Evolutionary conservation across 2,113 vertebrate species (phyloP).

Genomic region (Charadrius vociferus): DNA sequence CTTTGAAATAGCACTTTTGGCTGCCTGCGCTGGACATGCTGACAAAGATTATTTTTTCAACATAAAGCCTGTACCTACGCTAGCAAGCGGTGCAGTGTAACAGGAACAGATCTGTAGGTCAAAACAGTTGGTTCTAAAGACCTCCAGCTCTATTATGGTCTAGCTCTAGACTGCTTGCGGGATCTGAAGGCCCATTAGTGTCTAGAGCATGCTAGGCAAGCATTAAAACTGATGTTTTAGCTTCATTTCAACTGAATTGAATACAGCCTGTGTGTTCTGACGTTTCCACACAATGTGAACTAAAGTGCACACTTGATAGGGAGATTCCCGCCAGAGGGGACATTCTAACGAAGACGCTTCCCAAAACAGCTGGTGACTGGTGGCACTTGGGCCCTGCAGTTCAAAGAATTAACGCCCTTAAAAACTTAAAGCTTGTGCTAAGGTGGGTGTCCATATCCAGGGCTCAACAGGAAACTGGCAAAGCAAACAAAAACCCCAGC

Average conservation of each 20-base stretch:
- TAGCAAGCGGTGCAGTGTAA: background rate
- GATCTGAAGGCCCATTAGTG: background rate
- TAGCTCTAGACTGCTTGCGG: background rate
- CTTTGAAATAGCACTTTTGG: background rate
- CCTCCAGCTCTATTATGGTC: background rate
- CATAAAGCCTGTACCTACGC: fast-evolving
- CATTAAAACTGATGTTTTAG: background rate
- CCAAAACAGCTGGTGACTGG: background rate
- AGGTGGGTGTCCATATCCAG: background rate
- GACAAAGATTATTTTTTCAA: background rate
- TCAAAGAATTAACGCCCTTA: background rate
- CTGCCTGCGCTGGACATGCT: background rate
- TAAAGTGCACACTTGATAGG: background rate
- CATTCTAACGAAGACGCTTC: background rate
- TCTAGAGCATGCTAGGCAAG: background rate
- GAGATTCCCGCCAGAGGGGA: background rate
- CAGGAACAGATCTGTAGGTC: background rate
- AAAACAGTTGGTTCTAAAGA: background rate
- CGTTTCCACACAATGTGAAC: background rate
- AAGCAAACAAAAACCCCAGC: background rate
- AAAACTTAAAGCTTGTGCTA: background rate
- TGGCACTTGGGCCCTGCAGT: background rate
- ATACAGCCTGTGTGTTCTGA: background rate
- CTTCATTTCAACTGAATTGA: background rate
- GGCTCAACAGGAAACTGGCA: background rate